phyloP scores from a whole-genome alignment of 2,113 vertebrate genomes.

The Marcusenius ussheri region DNA sequence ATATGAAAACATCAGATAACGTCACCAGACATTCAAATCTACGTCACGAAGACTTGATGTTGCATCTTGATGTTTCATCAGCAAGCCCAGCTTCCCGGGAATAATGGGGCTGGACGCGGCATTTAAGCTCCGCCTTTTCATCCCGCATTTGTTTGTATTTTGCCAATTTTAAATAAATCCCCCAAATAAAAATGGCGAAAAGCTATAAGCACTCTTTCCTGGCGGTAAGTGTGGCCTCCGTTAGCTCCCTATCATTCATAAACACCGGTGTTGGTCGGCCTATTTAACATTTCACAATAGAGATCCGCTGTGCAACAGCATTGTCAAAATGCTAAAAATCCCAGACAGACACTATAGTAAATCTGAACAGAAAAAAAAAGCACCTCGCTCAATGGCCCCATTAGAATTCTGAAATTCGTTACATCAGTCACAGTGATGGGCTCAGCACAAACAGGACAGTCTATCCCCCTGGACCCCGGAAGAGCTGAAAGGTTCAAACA shows the following conservation, averaged over 20 bases:
- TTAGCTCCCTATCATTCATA: not conserved
- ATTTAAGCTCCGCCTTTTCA: not conserved
- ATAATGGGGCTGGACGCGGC: not conserved
- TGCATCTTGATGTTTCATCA: not conserved
- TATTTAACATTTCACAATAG: not conserved
- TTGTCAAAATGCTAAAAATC: not conserved
- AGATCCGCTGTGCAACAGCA: not conserved
- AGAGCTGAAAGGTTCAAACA: not conserved
- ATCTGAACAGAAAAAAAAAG: not conserved
- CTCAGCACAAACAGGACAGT: not conserved
- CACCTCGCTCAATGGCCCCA: not conserved
- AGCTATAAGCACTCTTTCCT: not conserved
- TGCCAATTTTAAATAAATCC: not conserved
- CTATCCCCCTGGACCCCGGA: not conserved
- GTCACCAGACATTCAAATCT: not conserved
- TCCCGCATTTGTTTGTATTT: not conserved
- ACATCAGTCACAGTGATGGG: not conserved
- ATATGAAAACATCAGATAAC: not conserved
- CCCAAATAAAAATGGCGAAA: not conserved
- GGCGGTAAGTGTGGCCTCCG: not conserved
- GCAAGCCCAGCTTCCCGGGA: not conserved
- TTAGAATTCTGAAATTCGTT: not conserved
- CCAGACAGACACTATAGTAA: not conserved
- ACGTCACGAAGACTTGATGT: not conserved
- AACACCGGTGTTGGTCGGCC: not conserved